Evolutionary conservation across 2,888 invertebrate genomes (phyloP).

Genomic region (Carpatolechia fugitivella): DNA sequence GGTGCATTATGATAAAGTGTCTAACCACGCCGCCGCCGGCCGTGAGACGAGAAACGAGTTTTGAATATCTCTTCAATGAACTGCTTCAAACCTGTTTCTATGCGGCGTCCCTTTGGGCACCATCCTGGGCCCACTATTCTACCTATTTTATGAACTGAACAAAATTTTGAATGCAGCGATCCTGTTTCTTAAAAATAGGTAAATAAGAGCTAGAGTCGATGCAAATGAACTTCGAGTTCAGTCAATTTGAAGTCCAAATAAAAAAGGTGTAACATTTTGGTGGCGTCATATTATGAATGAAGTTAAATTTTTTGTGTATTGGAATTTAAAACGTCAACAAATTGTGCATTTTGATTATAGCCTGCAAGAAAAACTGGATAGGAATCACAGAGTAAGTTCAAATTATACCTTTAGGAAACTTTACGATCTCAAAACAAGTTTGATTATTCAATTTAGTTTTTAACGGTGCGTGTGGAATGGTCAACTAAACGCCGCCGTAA

Average conservation of each 20-base stretch:
- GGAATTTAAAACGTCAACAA: constrained; percentile 16
- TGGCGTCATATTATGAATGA: constrained; percentile 24
- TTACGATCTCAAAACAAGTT: too few species aligned
- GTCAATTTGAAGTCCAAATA: background rate
- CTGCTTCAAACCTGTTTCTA: constrained; percentile 20
- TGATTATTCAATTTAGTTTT: too few species aligned
- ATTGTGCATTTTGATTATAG: constrained; percentile 4
- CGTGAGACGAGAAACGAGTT: constrained; percentile 16
- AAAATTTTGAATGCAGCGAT: background rate
- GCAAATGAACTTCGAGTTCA: background rate
- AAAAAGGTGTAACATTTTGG: constrained; percentile 7
- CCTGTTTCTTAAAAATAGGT: background rate
- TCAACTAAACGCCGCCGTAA: too few species aligned
- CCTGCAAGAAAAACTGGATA: too few species aligned
- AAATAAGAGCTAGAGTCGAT: background rate
- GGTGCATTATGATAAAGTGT: constrained; percentile 11
- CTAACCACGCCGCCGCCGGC: constrained; percentile 15
- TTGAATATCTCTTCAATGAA: constrained; percentile 20
- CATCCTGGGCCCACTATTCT: constrained; percentile 10
- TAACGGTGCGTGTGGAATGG: too few species aligned
- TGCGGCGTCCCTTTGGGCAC: constrained; percentile 8
- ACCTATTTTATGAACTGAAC: background rate
- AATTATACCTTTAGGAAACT: too few species aligned
- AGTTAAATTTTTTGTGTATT: constrained; percentile 13
- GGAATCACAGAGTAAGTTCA: too few species aligned